These are phyloP conservation scores for Drosophila rellima DNA, from an alignment of 2,888 invertebrate genomes.

Conservation along the genomic window DNA sequence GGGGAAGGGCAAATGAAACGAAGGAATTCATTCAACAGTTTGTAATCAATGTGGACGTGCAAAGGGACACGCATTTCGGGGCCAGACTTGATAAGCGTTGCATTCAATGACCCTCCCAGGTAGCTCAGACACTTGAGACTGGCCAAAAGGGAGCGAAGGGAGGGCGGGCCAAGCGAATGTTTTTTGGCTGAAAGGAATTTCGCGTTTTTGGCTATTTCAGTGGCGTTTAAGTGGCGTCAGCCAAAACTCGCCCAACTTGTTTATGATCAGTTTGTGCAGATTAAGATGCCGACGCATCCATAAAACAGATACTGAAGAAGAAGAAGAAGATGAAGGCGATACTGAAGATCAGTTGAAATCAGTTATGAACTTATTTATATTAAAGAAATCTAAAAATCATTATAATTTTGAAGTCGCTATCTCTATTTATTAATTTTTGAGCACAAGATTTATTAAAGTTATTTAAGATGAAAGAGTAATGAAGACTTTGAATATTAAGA, in stretches of 20 bases:
- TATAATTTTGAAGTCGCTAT: no score
- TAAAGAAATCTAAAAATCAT: no score
- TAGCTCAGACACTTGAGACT: constrained; percentile 29
- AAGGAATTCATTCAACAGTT: constrained; percentile 79
- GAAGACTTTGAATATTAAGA: no score
- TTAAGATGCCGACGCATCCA: constrained; percentile 51
- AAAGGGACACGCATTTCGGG: constrained; percentile 26
- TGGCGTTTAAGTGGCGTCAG: constrained; percentile 77
- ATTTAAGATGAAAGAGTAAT: no score
- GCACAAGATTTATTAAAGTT: no score
- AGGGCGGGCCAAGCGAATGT: constrained; percentile 3
- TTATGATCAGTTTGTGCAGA: constrained; percentile 60
- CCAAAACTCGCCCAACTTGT: constrained; percentile 39
- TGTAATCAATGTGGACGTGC: constrained; percentile 74
- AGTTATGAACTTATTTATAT: no score
- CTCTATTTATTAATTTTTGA: no score
- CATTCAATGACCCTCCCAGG: constrained; percentile 74
- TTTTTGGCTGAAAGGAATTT: constrained; percentile 49
- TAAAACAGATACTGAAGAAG: neutral
- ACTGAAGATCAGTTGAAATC: neutral
- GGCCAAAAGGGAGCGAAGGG: neutral
- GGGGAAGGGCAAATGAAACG: constrained; percentile 34
- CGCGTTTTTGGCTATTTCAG: constrained; percentile 58
- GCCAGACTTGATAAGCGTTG: constrained; percentile 56
- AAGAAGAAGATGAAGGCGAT: no score